Evolutionary conservation across 92 coral and sea anemone species (phyloP), one percentile per base, ranked within the genome.

Genomic region (Parazoanthus swiftii): DNA sequence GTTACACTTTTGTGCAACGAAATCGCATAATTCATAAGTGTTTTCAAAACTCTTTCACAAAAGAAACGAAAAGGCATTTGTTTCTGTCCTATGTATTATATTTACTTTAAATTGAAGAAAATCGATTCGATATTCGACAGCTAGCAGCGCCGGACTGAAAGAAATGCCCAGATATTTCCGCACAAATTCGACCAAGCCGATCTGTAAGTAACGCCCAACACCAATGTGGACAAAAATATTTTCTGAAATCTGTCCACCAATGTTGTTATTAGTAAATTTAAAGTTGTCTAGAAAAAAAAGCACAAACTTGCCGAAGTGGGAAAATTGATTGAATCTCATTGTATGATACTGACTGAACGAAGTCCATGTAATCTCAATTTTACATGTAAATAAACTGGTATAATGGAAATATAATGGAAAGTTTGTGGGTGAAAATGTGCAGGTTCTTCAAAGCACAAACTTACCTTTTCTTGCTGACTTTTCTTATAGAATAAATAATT

Each of bases 351-450:
- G 93, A 88, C 89, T 89, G 88, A 93, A 68, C 72, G 76, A 59
- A 81, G 74, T 93, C 86, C 82, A 77, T 95, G 98, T 95, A 93
- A 90, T 90, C 93, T 91, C 93, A 91, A 86, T 91, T 91, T 91
- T 88, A 91, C 88, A 95, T 95, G 98, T 95, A 95, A 95, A 95
- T 95, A 95, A 95, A 95, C 98, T 89, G 93, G 91, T 89, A 82
- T 72, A 70, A 84, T 84, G 56, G 87, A 84, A 72, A 18, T 89
- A 82, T 72, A 70, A 84, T 84, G 56, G 87, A 84, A 72, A 18
- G 77, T 82, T 84, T 84, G 78, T 84, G 87, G 29, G 68, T 84
- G 80, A 51, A 84, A 74, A 84, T 70, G 65, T 84, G 79, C 56
- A 18, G n/a, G 38, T 63, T 74, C 79, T 9, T 51, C 51, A 48